Base-by-base conservation (phyloP, 2,888 invertebrate genomes). In the Deroplatys truncata region DNA sequence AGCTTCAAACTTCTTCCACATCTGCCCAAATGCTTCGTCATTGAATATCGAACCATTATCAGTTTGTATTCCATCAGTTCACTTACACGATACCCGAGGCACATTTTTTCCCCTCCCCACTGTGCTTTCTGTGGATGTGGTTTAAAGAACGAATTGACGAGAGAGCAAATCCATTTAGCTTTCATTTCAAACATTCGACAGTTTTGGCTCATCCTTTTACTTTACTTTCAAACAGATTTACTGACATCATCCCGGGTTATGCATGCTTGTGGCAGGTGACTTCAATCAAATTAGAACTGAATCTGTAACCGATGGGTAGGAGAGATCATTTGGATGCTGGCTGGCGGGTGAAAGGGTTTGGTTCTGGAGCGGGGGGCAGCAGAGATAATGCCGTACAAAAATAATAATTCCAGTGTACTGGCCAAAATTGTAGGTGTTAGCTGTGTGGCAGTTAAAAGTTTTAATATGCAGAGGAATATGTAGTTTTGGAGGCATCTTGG, bases 211-310 rank as follows among this genome's bases (percentile, higher is more conserved):
- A 72, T 20, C 56, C 56, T 72, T 72, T 72, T 72, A 72, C 56
- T 72, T 72, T 72, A 72, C 56, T 72, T 72, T 72, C 56, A 72
- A 72, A 72, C 56, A 25, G 56, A 72, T 72, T 72, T 72, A 72
- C 56, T 72, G 56, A 72, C 56, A 72, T 72, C 56, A 72, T 72
- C 56, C 56, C 5, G 56, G 56, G 84, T 56, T 31, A 31, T 35
- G 87, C 28, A 31, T 87, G 87, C n/a, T 72, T n/a, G n/a, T 83
- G 87, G 87, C 87, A 87, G 87, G 87, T 83, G 87, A 87, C 87
- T 87, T 87, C 87, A 87, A 82, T 87, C 87, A 83, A 87, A 87
- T 83, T 87, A 82, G 56, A 87, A 82, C 87, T 29, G 20, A 82
- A 35, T 87, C 31, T 35, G 28, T 25, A 31, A 25, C 84, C 29